A percentile compares a stretch with the other conserved stretches of the same genome.
Evolutionary conservation across 2,888 invertebrate genomes (phyloP).

Genomic region (Aphelenchoides bicaudatus): DNA sequence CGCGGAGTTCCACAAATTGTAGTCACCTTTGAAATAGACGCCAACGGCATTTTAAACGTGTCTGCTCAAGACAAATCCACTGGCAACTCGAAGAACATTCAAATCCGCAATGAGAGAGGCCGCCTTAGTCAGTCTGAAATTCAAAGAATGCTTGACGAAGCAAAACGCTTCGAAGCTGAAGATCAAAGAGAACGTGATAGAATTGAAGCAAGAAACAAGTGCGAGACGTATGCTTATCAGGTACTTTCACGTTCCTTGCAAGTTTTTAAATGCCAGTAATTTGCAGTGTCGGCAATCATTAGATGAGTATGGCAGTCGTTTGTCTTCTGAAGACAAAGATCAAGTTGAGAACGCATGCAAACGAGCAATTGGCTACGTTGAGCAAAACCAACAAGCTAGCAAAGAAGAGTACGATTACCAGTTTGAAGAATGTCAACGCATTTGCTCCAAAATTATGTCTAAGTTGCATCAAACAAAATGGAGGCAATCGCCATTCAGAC

Average conservation of each 20-base stretch:
- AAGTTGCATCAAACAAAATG: constrained; percentile 42
- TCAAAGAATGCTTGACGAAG: constrained; percentile 79
- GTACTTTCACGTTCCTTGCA: no score
- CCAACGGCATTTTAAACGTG: constrained; percentile 60
- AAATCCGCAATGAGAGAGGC: constrained; percentile 67
- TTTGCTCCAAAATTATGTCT: constrained; percentile 42
- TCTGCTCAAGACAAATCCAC: constrained; percentile 56
- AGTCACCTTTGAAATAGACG: constrained; percentile 62
- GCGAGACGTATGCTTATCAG: constrained; percentile 73
- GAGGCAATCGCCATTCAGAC: constrained; percentile 8
- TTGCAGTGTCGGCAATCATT: no score
- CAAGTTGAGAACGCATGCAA: constrained; percentile 80
- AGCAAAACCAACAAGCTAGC: constrained; percentile 72
- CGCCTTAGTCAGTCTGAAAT: constrained; percentile 87
- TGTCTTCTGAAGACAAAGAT: constrained; percentile 77
- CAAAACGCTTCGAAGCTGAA: constrained; percentile 77
- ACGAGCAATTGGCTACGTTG: constrained; percentile 75
- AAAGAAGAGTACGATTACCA: constrained; percentile 75
- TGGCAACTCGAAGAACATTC: constrained; percentile 49
- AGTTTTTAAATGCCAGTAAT: no score
- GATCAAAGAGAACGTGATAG: constrained; percentile 67
- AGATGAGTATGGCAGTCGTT: constrained; percentile 73
- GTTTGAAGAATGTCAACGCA: constrained; percentile 41
- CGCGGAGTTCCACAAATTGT: constrained; percentile 74
- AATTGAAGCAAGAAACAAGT: constrained; percentile 74